phyloP scores from a whole-genome alignment of 2,888 invertebrate genomes.

The Epicampocera succincta region DNA sequence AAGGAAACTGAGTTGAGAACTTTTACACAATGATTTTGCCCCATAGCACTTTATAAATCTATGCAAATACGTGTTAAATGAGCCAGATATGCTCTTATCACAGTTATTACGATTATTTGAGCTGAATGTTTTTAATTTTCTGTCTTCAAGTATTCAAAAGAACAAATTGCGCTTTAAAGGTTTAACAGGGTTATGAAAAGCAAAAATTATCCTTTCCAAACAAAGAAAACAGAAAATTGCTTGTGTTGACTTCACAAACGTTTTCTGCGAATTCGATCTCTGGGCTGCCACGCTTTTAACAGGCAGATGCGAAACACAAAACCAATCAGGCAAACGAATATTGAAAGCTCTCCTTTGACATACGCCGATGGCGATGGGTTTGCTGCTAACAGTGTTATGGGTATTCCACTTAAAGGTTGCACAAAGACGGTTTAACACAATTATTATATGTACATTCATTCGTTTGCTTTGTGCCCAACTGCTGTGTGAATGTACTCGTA shows the following conservation, averaged over 20 bases:
- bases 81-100: too few relatives aligned
- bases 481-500: neutral
- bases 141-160: too few relatives aligned
- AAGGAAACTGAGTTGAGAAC: too few relatives aligned
- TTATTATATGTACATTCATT: slow-evolving; percentile 21
- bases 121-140: too few relatives aligned
- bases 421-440: slow-evolving; percentile 10
- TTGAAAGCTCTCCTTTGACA: slow-evolving; percentile 34
- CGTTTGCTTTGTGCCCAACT: neutral
- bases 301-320: neutral
- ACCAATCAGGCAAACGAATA: slow-evolving; percentile 37
- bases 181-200: neutral
- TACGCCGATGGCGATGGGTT: neutral
- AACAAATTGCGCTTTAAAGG: too few relatives aligned
- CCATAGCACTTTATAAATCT: too few relatives aligned
- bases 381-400: slow-evolving; percentile 10
- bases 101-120: too few relatives aligned
- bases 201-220: slow-evolving; percentile 6
- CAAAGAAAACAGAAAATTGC: neutral
- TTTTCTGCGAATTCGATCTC: neutral
- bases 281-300: neutral
- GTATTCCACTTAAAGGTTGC: slow-evolving; percentile 5
- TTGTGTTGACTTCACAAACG: neutral
- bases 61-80: too few relatives aligned
- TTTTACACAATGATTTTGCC: too few relatives aligned